Evolutionary conservation across 30 jellyfish, hydroid and myxozoan species (phyloP), one percentile per base, ranked within the genome.

Genomic region (Rhopilema esculentum): DNA sequence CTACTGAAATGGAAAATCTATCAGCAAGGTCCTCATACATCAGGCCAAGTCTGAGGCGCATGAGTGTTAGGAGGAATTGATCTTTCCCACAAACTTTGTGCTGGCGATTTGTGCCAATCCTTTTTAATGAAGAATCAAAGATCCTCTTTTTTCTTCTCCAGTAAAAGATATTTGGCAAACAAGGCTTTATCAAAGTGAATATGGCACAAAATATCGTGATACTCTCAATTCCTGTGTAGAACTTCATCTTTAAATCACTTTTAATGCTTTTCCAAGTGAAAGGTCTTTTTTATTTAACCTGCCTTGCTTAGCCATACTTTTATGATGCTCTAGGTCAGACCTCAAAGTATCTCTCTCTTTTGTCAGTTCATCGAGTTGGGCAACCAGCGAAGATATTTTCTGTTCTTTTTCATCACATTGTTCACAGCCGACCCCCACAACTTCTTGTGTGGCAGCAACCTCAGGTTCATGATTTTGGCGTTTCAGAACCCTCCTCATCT

Each of bases 1-100:
- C 31, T 0, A 79, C 32, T 8, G 92, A 77, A 64, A 77, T 77
- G 9, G 85, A 40, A 68, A 87, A 87, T 16, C 96, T 53, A 25
- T 87, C 96, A 23, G 92, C 96, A 49, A 87, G 80, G 75, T 87
- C 88, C 66, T 87, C 96, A 66, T 77, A 77, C 24, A 77, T 66
- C 27, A 87, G 62, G 27, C 96, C 93, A 23, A 76, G 80, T 48
- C 79, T 31, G 16, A 87, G 70, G 69, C 92, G 62, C 96, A 87
- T 87, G 62, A 77, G 61, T 22, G 72, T 61, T 23, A 77, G 31
- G 33, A 87, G 65, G 67, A 87, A 87, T 30, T 87, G 93, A 50
- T 77, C 77, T 50, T 63, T 66, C 48, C 27, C 72, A 32, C 73
- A 30, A n/a, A 72, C 72, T 20, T 40, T 40, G 9, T 2, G 12